Percentiles rank a stretch among this genome's conserved stretches.
These are phyloP conservation scores for Saguinus midas DNA, from an alignment of 2,113 vertebrate genomes.

Conservation along the genomic window DNA sequence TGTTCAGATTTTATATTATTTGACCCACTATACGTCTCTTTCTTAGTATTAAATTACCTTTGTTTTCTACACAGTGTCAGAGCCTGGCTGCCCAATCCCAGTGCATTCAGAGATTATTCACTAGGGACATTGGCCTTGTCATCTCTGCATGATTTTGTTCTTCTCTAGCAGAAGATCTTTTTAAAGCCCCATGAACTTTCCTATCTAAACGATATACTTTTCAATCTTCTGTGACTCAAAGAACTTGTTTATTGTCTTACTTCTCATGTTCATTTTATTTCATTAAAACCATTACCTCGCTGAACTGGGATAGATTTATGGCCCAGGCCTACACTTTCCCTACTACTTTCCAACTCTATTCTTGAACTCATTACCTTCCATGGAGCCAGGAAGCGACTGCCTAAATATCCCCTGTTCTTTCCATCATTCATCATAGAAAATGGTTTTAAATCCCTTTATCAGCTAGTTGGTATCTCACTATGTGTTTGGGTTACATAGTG, in stretches of 20 bases:
- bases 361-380: neutral
- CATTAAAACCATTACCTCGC: neutral
- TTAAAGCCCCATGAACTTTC: neutral
- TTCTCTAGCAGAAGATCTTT: neutral
- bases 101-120: neutral
- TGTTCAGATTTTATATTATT: conserved; percentile 74
- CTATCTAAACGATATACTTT: neutral
- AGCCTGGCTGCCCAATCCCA: neutral
- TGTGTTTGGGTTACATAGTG: neutral
- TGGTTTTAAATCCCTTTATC: neutral
- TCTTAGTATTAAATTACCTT: neutral
- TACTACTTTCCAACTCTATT: neutral
- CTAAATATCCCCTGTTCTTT: neutral
- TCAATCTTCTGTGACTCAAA: neutral
- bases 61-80: neutral
- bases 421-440: neutral
- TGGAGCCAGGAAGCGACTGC: neutral
- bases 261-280: neutral
- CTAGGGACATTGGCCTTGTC: neutral
- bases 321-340: neutral
- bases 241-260: neutral
- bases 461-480: neutral
- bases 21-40: conserved; percentile 58
- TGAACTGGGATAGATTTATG: neutral
- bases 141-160: neutral